Conservation (phyloP, 2,113 vertebrate species). For the Eclectus roratus region DNA sequence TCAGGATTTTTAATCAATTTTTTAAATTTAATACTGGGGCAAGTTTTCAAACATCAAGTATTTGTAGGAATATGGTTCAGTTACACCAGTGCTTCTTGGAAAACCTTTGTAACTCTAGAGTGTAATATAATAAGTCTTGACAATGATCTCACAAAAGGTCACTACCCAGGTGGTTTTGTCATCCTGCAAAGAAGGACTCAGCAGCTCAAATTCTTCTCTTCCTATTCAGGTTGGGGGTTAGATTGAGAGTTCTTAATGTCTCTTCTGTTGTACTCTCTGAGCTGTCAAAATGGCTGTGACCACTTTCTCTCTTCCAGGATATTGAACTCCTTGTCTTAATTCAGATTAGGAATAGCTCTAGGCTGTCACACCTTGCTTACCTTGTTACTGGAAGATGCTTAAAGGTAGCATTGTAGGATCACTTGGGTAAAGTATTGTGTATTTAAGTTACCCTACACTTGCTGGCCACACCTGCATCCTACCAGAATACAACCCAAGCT, state of each 20-base stretch:
- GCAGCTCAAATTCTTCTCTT: neutral
- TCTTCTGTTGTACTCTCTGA: neutral
- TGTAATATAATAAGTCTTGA: neutral
- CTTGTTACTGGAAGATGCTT: neutral
- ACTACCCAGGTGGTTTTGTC: neutral
- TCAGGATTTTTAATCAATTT: neutral
- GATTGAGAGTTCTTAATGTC: neutral
- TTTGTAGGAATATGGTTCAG: neutral
- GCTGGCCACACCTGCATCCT: neutral
- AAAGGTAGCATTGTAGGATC: neutral
- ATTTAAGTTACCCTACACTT: neutral
- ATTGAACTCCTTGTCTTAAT: neutral
- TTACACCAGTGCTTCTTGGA: neutral
- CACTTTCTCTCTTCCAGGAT: neutral
- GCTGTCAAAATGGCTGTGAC: neutral
- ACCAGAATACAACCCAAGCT: neutral
- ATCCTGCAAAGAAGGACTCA: neutral
- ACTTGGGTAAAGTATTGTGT: neutral
- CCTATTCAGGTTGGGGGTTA: neutral
- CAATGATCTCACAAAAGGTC: neutral
- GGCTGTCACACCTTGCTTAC: neutral
- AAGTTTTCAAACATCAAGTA: neutral
- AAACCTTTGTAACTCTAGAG: neutral
- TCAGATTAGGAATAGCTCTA: neutral
- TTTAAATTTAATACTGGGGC: neutral